phyloP scores from a whole-genome alignment of 2,113 vertebrate genomes.

The Penelope pileata region DNA sequence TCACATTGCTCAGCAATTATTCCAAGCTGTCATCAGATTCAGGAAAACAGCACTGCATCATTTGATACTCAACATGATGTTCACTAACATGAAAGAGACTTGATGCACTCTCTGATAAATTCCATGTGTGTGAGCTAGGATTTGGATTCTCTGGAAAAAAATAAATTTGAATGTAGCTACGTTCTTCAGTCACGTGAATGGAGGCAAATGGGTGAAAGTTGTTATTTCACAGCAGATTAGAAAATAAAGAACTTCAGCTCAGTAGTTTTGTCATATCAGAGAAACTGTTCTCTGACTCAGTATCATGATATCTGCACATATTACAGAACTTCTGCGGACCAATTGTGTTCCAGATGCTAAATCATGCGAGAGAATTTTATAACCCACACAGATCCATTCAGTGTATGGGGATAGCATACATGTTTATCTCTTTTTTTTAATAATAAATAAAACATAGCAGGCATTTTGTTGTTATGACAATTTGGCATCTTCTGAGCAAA shows the following conservation, averaged over 20 bases:
- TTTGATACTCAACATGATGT: background rate
- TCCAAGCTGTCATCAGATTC: slow-evolving; percentile 25
- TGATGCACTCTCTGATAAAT: background rate
- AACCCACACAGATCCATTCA: background rate
- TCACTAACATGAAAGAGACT: slow-evolving; percentile 6
- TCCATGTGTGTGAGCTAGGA: background rate
- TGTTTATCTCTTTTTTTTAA: background rate
- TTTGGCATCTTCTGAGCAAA: slow-evolving; percentile 56
- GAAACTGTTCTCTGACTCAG: background rate
- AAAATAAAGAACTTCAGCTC: slow-evolving; percentile 3
- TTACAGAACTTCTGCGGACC: slow-evolving; percentile 2
- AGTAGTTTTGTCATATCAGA: background rate
- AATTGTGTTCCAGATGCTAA: background rate
- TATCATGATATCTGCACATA: background rate
- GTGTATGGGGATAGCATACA: background rate
- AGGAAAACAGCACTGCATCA: background rate
- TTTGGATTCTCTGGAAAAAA: background rate
- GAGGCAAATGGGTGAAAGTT: background rate
- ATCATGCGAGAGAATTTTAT: background rate
- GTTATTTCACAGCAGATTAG: background rate
- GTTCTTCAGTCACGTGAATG: background rate
- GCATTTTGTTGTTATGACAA: slow-evolving; percentile 38
- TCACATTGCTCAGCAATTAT: slow-evolving; percentile 24
- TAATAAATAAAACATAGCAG: background rate
- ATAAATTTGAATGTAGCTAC: background rate